Base-by-base conservation (phyloP, 2,797 vertebrate genomes). In the Phrynocephalus guinanensis region DNA sequence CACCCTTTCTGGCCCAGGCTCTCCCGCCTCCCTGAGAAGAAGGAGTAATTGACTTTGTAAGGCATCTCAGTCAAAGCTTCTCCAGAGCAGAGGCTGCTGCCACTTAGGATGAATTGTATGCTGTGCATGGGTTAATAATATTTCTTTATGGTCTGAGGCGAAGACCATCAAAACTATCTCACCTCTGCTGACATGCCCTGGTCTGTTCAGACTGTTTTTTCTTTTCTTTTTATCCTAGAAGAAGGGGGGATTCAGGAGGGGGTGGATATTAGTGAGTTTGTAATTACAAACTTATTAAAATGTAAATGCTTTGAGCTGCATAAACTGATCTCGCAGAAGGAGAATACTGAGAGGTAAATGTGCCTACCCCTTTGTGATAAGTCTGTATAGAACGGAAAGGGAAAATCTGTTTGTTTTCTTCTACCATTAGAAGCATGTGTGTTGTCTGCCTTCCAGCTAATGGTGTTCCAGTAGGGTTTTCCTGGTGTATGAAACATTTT, bases 41-140 rank as follows among this genome's bases (percentile, higher is more conserved):
- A 94, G 90, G 66, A 0, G 88, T 95, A 94, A 94, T 93, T 96
- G 94, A 94, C 94, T 93, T 84, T 95, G 91, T 94, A 89, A 95
- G 93, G 79, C 90, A 93, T 91, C 87, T 94, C 91, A 88, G 92
- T 93, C 93, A 91, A 89, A 90, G 90, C 95, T 95, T 95, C 95
- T 96, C 94, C 87, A 89, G 94, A 94, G 94, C 87, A 92, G 93
- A 95, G 90, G 89, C 93, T 95, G 90, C 92, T 95, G 94, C 95
- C 93, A 87, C 94, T 94, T 95, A 93, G 89, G 91, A 73, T 95
- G 80, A 94, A 93, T 96, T 93, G 95, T 94, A 93, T 91, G 92
- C 92, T 94, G 93, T 91, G 68, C 91, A 78, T 85, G 91, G 90
- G 92, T 94, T 92, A 94, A 94, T 95, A 95, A 93, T 89, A 78